Percentiles rank a stretch among this genome's conserved stretches.
phyloP scores from a whole-genome alignment of 30 jellyfish, hydroid and myxozoan species.

The Chironex yamaguchii region DNA sequence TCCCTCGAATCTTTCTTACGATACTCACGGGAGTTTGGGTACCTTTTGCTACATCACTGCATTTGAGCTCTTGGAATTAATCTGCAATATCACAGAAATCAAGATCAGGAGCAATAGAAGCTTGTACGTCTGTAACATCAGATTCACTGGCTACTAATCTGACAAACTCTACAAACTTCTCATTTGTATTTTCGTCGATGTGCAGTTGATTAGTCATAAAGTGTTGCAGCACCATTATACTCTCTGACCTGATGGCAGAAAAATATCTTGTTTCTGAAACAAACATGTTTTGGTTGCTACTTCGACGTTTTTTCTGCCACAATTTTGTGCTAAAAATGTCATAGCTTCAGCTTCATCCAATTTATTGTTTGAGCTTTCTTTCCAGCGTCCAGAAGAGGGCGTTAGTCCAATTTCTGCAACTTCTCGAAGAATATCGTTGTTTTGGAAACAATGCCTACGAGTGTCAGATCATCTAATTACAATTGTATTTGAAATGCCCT shows the following conservation, averaged over 20 bases:
- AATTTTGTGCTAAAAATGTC: neutral
- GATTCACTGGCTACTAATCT: slow-evolving; percentile 24
- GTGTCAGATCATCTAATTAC: slow-evolving; percentile 1
- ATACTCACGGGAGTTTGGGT: too few species aligned
- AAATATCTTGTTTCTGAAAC: slow-evolving; percentile 29
- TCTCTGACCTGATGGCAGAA: slow-evolving; percentile 34
- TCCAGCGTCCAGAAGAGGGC: slow-evolving; percentile 38
- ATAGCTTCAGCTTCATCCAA: neutral
- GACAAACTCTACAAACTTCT: neutral
- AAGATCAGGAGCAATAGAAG: slow-evolving; percentile 27
- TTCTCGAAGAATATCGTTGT: neutral
- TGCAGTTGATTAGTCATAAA: slow-evolving; percentile 1
- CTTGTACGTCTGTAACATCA: slow-evolving; percentile 9
- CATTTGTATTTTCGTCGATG: slow-evolving; percentile 14
- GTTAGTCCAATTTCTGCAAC: slow-evolving; percentile 12
- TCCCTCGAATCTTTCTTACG: too few species aligned
- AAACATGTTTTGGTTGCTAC: neutral
- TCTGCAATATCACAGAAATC: neutral
- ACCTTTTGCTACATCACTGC: neutral
- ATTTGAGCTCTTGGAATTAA: neutral
- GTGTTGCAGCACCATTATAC: slow-evolving; percentile 1
- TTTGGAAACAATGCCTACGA: slow-evolving; percentile 8
- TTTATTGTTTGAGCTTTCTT: neutral
- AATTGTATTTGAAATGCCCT: neutral
- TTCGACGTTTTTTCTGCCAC: slow-evolving; percentile 44